Conservation (phyloP, 2,797 vertebrate species). For the Mormyrus hasselquistii region DNA sequence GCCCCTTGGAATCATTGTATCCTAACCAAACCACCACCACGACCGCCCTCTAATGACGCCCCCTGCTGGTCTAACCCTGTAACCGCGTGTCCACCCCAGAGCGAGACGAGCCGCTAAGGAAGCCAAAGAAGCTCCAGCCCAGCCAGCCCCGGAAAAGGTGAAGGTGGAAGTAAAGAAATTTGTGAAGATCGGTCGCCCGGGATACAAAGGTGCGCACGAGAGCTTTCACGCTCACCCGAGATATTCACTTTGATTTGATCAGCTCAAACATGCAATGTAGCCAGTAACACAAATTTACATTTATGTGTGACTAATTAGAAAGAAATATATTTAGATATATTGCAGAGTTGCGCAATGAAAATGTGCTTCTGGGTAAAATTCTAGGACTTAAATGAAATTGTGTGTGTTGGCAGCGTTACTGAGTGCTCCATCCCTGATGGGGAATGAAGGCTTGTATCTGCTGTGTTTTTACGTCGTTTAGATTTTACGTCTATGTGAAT, state of each 20-base stretch:
- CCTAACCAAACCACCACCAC: background rate
- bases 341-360: background rate
- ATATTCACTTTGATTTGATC: background rate
- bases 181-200: conserved; percentile 93
- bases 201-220: conserved; percentile 80
- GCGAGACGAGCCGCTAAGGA: conserved; percentile 93
- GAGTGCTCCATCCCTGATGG: background rate
- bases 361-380: background rate
- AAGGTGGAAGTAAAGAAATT: conserved; percentile 98
- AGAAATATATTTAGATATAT: background rate
- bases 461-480: background rate
- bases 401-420: background rate
- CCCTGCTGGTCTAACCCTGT: background rate
- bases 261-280: background rate
- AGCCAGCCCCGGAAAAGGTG: conserved; percentile 92
- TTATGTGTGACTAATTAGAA: background rate
- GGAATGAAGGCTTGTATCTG: background rate
- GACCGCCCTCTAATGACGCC: background rate
- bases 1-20: background rate
- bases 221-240: background rate
- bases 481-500: background rate
- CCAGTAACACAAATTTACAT: background rate
- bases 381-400: background rate
- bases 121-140: conserved; percentile 91
- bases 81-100: conserved; percentile 47